These are phyloP conservation scores for Phalloptychus januarius DNA, from an alignment of 2,797 vertebrate genomes.

Conservation along the genomic window DNA sequence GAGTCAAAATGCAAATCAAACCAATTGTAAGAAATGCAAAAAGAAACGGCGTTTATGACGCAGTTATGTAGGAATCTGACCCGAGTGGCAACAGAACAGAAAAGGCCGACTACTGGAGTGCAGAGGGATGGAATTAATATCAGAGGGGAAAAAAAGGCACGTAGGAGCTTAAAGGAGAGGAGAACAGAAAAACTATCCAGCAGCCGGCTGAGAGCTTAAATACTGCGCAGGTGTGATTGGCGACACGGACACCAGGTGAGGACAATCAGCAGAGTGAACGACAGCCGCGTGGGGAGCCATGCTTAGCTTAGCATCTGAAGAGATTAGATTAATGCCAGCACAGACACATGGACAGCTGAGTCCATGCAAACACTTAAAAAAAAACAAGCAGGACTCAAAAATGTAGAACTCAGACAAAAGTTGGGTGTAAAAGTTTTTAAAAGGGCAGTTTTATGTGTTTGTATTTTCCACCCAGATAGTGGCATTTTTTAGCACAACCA, in stretches of 20 bases:
- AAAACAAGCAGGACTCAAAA: neutral
- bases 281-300: neutral
- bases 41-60: neutral
- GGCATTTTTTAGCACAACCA: too few species aligned
- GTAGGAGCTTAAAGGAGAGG: neutral
- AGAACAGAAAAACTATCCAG: neutral
- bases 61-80: neutral
- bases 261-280: neutral
- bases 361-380: neutral
- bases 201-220: neutral
- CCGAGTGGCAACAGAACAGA: neutral
- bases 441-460: too few species aligned
- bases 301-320: neutral
- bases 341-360: neutral
- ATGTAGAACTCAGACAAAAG: neutral
- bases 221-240: neutral
- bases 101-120: neutral
- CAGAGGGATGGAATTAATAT: neutral
- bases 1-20: neutral
- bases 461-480: too few species aligned
- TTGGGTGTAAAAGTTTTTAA: too few species aligned
- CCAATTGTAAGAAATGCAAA: neutral
- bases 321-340: neutral
- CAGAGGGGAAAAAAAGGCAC: neutral
- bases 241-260: neutral